Percentiles rank a stretch among this genome's conserved stretches.
These are phyloP conservation scores for Strigops habroptila DNA, from an alignment of 2,113 vertebrate genomes.

Conservation along the genomic window DNA sequence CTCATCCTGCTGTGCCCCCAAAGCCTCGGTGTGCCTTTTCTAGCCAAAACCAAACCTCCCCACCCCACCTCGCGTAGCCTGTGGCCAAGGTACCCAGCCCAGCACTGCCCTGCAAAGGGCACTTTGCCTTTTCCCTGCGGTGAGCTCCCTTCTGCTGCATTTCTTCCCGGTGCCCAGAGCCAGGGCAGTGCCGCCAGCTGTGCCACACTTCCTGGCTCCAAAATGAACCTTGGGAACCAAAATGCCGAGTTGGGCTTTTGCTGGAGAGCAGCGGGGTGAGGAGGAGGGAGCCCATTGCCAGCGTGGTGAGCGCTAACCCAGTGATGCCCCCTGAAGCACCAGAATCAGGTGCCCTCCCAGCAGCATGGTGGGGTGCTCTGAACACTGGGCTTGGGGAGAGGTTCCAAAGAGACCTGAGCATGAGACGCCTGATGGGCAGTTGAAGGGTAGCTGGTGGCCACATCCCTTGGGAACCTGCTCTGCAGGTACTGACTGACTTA, in stretches of 20 bases:
- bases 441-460: not conserved
- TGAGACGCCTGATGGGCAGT: fast-evolving
- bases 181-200: not conserved
- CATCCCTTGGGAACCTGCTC: constrained; percentile 4
- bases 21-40: fast-evolving
- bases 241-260: not conserved
- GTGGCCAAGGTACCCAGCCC: not conserved
- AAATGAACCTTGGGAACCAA: not conserved
- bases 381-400: fast-evolving
- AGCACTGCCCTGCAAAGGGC: not conserved
- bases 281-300: not conserved
- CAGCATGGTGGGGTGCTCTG: fast-evolving
- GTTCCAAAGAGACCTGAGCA: not conserved
- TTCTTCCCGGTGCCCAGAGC: not conserved
- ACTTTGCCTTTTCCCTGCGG: not conserved
- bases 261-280: not conserved
- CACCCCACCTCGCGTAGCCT: fast-evolving
- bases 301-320: fast-evolving
- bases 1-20: fast-evolving
- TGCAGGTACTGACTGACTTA: constrained; percentile 1
- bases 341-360: fast-evolving
- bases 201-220: not conserved
- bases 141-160: not conserved
- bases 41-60: not conserved
- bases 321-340: fast-evolving